Conservation (phyloP, 2,113 vertebrate species). For the Pyrgilauda ruficollis region DNA sequence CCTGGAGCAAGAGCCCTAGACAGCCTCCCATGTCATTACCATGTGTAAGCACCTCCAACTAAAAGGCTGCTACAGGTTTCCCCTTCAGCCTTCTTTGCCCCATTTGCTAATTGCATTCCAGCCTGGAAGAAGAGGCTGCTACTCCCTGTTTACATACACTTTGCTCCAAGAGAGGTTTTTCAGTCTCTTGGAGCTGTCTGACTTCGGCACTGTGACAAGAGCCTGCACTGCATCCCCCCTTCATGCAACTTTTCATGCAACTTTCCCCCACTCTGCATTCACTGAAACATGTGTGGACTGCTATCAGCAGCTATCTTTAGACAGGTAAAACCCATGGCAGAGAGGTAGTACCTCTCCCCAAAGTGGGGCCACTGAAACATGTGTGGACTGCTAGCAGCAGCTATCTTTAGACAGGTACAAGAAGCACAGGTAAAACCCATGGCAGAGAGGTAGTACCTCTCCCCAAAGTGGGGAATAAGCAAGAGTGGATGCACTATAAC, state of each 20-base stretch:
- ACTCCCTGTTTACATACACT: not conserved
- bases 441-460: not conserved
- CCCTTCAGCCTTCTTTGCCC: not conserved
- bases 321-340: not conserved
- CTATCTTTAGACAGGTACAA: not conserved
- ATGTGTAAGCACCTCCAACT: not conserved
- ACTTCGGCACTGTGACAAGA: not conserved
- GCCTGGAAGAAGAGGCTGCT: not conserved
- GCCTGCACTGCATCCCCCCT: not conserved
- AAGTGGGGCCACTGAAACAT: not conserved
- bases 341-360: not conserved
- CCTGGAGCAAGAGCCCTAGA: not conserved
- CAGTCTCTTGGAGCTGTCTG: not conserved
- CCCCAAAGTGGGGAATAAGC: not conserved
- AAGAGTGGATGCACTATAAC: not conserved
- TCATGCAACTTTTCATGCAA: not conserved
- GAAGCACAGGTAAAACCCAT: not conserved
- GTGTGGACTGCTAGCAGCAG: not conserved
- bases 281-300: accelerated
- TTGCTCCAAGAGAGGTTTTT: not conserved
- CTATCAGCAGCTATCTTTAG: not conserved
- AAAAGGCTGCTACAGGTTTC: not conserved
- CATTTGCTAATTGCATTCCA: not conserved
- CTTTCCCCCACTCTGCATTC: not conserved
- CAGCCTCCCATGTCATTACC: not conserved